Percentiles rank a stretch among this genome's conserved stretches.
Conservation (phyloP, 2,888 invertebrate genomes). For the Drosophila neotestacea region DNA sequence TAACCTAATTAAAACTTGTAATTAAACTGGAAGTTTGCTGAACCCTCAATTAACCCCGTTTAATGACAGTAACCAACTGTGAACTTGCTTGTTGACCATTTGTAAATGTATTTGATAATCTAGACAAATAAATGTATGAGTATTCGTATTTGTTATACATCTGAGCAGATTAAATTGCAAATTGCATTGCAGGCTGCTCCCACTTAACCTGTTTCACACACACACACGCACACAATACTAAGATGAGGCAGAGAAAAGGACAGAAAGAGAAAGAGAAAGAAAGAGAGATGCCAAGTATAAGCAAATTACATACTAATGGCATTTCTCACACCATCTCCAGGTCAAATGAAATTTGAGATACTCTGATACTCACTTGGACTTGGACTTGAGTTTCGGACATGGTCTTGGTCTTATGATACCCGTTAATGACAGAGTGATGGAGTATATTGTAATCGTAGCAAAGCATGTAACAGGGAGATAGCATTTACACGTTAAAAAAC, state of each 20-base stretch:
- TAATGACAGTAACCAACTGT: conserved; percentile 10
- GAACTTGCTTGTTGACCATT: conserved; percentile 24
- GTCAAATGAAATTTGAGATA: conserved; percentile 44
- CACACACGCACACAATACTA: not conserved
- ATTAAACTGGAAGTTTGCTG: conserved; percentile 4
- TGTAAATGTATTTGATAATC: conserved; percentile 30
- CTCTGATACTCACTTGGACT: conserved; percentile 23
- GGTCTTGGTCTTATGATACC: not conserved
- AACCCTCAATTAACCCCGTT: conserved; percentile 16
- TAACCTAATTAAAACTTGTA: conserved; percentile 9
- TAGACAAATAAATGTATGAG: conserved; percentile 3
- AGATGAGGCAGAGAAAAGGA: not conserved
- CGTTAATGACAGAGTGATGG: no score
- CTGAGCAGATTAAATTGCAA: conserved; percentile 24
- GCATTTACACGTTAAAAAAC: no score
- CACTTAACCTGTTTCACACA: conserved; percentile 14
- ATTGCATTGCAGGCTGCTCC: conserved; percentile 27
- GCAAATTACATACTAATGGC: conserved; percentile 53
- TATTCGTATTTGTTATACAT: not conserved
- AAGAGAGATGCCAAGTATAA: conserved; percentile 13
- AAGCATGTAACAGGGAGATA: no score
- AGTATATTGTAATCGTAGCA: no score
- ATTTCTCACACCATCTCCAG: conserved; percentile 34
- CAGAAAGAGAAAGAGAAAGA: not conserved
- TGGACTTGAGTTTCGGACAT: conserved; percentile 1